Evolutionary conservation across 2,797 vertebrate species (phyloP), one percentile per base, ranked within the genome.

Genomic region (Semotilus atromaculatus): DNA sequence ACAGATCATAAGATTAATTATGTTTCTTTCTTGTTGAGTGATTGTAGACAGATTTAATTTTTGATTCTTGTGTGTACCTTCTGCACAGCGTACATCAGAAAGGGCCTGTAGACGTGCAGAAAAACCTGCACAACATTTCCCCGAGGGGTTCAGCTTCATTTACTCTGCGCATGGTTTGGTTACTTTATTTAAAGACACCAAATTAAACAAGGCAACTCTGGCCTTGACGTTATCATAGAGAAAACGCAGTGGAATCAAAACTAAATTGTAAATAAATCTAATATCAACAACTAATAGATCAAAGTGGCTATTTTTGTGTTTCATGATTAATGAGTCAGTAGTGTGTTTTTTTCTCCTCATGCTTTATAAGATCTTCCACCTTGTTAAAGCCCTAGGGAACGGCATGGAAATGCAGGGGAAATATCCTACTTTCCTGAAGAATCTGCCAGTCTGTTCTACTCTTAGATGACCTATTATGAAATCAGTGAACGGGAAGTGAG

Each of bases 261-360:
- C 23, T 34, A 66, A 79, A 40, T 10, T 36, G 80, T 60, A 71
- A 51, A 83, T 70, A 83, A n/a, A 83, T 77, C 43, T 58, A 77
- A 70, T 68, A 83, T 80, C 62, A 86, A 77, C 75, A 83, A 60
- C 14, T 74, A 72, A 86, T 73, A 86, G 81, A 86, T 88, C 81
- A 86, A 84, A 80, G 76, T 10, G 40, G 81, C 64, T 86, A 80
- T 79, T 76, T 86, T 85, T 71, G 55, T 84, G 31, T 79, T 29
- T 75, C 2, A 29, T 84, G 82, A 87, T 87, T 87, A 84, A 87
- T 87, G 82, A 80, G 76, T 67, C 48, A 43, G 64, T n/a, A 36
- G 29, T 66, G 18, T 68, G 64, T 68, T 53, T 86, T 82, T 86
- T 82, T 31, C 55, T 60, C 51, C 62, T 55, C 64, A 26, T 64